phyloP scores from a whole-genome alignment of 2,888 invertebrate species.

The Lepetodrilus schrolli region DNA sequence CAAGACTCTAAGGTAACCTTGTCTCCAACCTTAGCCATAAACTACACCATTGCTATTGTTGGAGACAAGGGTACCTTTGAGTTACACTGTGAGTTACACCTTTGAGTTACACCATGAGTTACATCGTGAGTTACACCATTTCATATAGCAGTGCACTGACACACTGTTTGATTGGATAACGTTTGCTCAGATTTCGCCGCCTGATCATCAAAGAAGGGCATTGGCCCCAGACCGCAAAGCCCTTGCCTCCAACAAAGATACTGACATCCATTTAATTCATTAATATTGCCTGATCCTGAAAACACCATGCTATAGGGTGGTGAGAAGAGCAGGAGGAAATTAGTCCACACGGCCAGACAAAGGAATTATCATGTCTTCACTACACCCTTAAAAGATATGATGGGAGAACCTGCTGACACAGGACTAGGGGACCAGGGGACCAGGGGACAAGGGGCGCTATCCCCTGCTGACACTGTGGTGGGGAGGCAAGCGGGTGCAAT shows the following conservation, averaged over 20 bases:
- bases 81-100: no score
- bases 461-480: constrained; percentile 5
- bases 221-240: constrained; percentile 6
- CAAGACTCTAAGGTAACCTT: no score
- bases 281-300: constrained; percentile 29
- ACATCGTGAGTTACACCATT: no score
- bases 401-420: no score
- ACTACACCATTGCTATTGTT: no score
- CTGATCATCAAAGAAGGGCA: constrained; percentile 13
- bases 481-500: constrained; percentile 17
- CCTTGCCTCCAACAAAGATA: constrained; percentile 13
- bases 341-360: not conserved
- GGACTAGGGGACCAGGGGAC: no score
- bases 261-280: constrained; percentile 34
- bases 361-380: constrained; percentile 1
- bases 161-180: constrained; percentile 18
- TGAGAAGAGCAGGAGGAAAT: not conserved
- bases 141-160: no score
- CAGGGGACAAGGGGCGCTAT: no score
- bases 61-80: no score
- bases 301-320: not conserved
- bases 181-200: not conserved
- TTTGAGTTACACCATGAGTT: no score
- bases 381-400: not conserved
- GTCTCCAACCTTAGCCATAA: no score